Base-by-base conservation (phyloP, 2,113 vertebrate species). In the Sapayoa aenigma region DNA sequence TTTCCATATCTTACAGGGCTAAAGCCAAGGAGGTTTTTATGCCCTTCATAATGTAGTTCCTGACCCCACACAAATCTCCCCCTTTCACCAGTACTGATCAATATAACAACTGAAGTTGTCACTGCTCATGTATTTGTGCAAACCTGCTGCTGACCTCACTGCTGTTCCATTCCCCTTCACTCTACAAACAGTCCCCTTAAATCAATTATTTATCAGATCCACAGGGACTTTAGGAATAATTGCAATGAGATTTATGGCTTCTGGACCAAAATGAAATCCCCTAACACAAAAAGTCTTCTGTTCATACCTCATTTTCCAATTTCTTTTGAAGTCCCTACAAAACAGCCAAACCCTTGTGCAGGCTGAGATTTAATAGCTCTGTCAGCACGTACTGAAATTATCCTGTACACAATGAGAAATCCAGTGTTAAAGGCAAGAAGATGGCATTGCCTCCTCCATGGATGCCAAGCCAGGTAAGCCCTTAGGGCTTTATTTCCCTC, bases 11-110 rank as follows among this genome's bases (percentile, higher is more conserved):
- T 95, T 81, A 90, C 15, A 49, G 47, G 53, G 42, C 68, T 95
- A 94, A 88, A 90, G 58, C 63, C 72, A 88, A 42, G 52, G n/a
- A 94, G 50, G 81, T 14, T 95, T 96, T 96, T 86, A 95, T 66
- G 56, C 68, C 84, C 84, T 84, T 69, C 68, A 66, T 92, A 95
- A 96, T 68, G 60, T 25, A 69, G 82, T 82, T 88, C 50, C 68
- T 88, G 78, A 96, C 55, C 81, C 79, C 39, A 16, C 60, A 95
- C 88, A 97, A 95, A 95, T 96, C 93, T 92, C 22, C 77, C 12
- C 35, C 76, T 93, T 86, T 74, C 78, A 63, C 58, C 58, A 91
- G 53, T 20, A 14, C 72, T 52, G 75, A 94, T 96, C 96, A 95
- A 94, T 95, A 90, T n/a, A 88, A 74, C 78, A 77, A 77, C 80